Evolutionary conservation across 2,113 vertebrate species (phyloP), one percentile per base, ranked within the genome.

Genomic region (Corapipo altera): DNA sequence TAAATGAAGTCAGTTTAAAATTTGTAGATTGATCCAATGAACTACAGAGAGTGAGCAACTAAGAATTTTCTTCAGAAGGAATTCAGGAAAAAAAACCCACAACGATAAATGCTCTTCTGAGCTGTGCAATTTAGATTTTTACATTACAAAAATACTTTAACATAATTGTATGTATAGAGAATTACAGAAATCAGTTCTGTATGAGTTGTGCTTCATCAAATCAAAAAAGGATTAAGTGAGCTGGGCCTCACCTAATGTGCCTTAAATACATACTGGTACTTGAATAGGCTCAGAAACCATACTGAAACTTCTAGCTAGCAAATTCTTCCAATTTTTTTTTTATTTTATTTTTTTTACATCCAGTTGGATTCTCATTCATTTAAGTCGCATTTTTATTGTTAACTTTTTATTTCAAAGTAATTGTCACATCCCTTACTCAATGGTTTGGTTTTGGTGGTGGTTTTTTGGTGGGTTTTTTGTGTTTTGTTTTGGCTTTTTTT

Each of bases 381-480:
- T 6, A n/a, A 49, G 16, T 85, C 14, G 62, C 5, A 28, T 80
- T 77, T 80, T 59, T 35, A 18, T 43, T 8, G 2, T 66, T 12
- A 19, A 19, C 46, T 52, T 27, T 8, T 77, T 26, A 51, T 69
- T 10, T 11, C 21, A 19, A 44, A 71, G 17, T 76, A 59, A 71
- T 12, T 75, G 27, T 54, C 28, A 9, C 27, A 14, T 27, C 10
- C 9, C 7, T 77, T 51, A 35, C 21, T 75, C 24, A 37, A 2
- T 55, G 46, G 14, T 35, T 51, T 59, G 14, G 28, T 14, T 58
- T 35, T 43, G 17, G 22, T 43, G 41, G 1, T 51, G 0, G 13
- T 2, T 2, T 35, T 20, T 20, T 32, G 30, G 22, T 35, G 41
- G 1, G 0, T 22, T 2, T 41, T 35, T 20, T 12, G 52, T 2